Conservation (phyloP, 2,113 vertebrate species). For the Ctenodactylus gundi region DNA sequence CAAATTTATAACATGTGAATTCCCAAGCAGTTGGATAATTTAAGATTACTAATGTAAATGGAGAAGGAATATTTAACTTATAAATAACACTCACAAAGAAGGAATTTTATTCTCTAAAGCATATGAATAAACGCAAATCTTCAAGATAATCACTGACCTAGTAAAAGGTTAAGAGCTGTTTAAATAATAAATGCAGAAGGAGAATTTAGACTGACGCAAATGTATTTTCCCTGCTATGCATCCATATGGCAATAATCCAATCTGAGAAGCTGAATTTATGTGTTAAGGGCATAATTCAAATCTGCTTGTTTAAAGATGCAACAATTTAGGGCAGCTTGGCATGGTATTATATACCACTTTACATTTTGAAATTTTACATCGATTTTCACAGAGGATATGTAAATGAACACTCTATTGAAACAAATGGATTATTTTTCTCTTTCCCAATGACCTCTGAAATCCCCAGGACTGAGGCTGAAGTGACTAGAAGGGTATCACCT, state of each 20-base stretch:
- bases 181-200: slow-evolving; percentile 78
- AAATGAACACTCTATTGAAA: slow-evolving; percentile 62
- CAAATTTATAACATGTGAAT: slow-evolving; percentile 17
- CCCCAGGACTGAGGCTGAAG: slow-evolving; percentile 28
- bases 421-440: slow-evolving; percentile 64
- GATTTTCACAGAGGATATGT: slow-evolving; percentile 72
- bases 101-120: slow-evolving; percentile 54
- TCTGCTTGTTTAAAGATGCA: slow-evolving; percentile 70
- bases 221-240: slow-evolving; percentile 74
- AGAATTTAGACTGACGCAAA: slow-evolving; percentile 76
- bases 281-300: slow-evolving; percentile 76
- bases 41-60: slow-evolving; percentile 51
- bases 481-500: slow-evolving; percentile 32
- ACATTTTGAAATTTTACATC: slow-evolving; percentile 70
- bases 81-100: slow-evolving; percentile 63
- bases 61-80: slow-evolving; percentile 65
- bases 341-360: slow-evolving; percentile 72
- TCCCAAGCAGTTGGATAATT: slow-evolving; percentile 68
- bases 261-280: slow-evolving; percentile 68
- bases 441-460: slow-evolving; percentile 56
- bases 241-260: slow-evolving; percentile 70
- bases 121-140: slow-evolving; percentile 62
- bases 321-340: slow-evolving; percentile 76
- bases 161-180: slow-evolving; percentile 69
- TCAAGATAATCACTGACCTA: slow-evolving; percentile 70